Evolutionary conservation across 2,888 invertebrate genomes (phyloP).

Genomic region (Myopa testacea): DNA sequence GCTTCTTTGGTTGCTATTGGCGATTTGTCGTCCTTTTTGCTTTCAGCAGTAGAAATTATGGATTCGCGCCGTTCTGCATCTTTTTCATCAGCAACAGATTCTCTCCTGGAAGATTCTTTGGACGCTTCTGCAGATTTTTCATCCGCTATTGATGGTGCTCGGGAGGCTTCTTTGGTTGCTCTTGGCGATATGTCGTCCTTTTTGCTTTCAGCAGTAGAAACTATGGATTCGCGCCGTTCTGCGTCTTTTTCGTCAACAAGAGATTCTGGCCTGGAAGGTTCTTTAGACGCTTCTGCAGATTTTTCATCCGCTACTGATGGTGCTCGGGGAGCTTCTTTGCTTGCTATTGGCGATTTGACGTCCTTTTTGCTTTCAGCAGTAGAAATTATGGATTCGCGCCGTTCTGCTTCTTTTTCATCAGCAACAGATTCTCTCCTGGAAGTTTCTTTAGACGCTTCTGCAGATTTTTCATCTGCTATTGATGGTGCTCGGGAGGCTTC

Average conservation of each 20-base stretch:
- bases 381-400: conserved; percentile 5
- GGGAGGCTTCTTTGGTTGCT: too few relatives aligned
- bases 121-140: too few relatives aligned
- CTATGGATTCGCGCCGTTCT: conserved; percentile 38
- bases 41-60: too few relatives aligned
- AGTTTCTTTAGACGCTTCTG: conserved; percentile 47
- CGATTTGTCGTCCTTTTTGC: too few relatives aligned
- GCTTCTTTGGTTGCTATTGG: too few relatives aligned
- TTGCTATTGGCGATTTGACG: conserved; percentile 35
- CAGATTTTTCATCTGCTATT: conserved; percentile 45
- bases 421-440: conserved; percentile 45
- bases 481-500: conserved; percentile 16
- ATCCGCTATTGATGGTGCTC: too few relatives aligned
- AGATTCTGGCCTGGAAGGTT: conserved; percentile 30
- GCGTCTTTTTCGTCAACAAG: conserved; percentile 24
- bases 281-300: conserved; percentile 39
- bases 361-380: conserved; percentile 42
- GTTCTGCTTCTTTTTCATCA: conserved; percentile 33
- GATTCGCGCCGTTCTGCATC: too few relatives aligned
- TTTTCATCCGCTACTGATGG: conserved; percentile 42
- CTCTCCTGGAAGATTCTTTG: too few relatives aligned
- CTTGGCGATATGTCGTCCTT: too few relatives aligned
- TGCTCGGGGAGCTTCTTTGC: conserved; percentile 34
- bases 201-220: conserved; percentile 37
- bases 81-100: too few relatives aligned